A percentile compares a stretch with the other conserved stretches of the same genome.
Evolutionary conservation across 2,113 vertebrate species (phyloP).

Genomic region (Urocitellus parryii): DNA sequence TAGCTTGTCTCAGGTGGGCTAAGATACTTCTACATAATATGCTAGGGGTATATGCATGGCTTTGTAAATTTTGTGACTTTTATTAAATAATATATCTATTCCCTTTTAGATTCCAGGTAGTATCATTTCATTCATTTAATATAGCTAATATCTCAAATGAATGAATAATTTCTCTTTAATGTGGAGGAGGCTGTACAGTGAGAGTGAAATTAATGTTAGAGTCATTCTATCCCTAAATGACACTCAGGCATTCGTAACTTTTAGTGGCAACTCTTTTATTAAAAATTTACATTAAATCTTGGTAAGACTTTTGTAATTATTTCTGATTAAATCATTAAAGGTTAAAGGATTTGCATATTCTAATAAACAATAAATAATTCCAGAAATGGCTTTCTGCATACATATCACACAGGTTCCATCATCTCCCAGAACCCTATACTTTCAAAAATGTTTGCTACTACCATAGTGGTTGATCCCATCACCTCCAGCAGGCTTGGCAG

Average conservation of each 20-base stretch:
- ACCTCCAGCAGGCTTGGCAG: background rate
- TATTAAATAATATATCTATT: background rate
- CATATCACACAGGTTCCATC: background rate
- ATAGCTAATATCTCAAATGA: background rate
- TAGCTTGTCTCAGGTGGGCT: background rate
- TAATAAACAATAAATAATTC: background rate
- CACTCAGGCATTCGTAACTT: background rate
- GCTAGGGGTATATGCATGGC: background rate
- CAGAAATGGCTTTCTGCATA: background rate
- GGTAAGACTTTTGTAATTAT: background rate
- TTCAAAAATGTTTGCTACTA: background rate
- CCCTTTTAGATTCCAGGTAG: background rate
- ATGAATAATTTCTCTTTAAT: background rate
- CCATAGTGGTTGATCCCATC: background rate
- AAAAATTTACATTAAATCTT: background rate
- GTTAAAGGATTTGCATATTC: background rate
- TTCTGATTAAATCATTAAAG: conserved; percentile 26
- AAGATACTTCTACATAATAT: background rate
- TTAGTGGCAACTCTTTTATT: background rate
- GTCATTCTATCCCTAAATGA: background rate
- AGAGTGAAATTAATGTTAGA: background rate
- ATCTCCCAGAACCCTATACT: background rate
- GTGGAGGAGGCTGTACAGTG: background rate
- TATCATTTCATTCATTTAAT: background rate
- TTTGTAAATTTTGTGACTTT: background rate